Conservation (phyloP, 2,888 invertebrate species). For the Atrina japonica region DNA sequence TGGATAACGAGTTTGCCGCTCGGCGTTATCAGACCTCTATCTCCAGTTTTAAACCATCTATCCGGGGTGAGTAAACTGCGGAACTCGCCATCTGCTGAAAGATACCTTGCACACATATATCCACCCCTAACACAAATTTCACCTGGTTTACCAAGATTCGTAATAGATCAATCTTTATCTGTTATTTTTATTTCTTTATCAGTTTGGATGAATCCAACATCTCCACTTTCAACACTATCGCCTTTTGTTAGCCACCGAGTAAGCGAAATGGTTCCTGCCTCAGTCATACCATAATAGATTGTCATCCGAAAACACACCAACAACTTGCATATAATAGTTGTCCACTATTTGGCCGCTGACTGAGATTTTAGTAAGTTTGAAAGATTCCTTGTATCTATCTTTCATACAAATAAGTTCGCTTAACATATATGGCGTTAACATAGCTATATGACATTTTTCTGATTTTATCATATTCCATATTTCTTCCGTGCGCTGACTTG, state of each 20-base stretch:
- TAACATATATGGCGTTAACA: slow-evolving; percentile 18
- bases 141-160: not conserved
- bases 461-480: slow-evolving; percentile 24
- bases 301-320: slow-evolving; percentile 1
- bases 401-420: slow-evolving; percentile 14
- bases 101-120: slow-evolving; percentile 10
- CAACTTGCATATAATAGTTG: slow-evolving; percentile 11
- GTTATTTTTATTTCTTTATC: slow-evolving; percentile 25
- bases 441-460: slow-evolving; percentile 21
- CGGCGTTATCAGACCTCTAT: slow-evolving; percentile 9
- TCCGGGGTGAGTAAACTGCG: slow-evolving; percentile 5
- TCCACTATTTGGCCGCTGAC: slow-evolving; percentile 32
- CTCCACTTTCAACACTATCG: slow-evolving; percentile 12
- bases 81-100: not conserved
- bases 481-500: not conserved
- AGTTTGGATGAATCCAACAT: slow-evolving; percentile 12
- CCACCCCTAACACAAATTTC: too few relatives aligned
- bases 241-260: not conserved
- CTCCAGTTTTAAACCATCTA: slow-evolving; percentile 31
- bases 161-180: slow-evolving; percentile 1
- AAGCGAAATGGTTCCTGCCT: slow-evolving; percentile 6
- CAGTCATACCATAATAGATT: slow-evolving; percentile 24
- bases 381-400: slow-evolving; percentile 17
- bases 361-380: not conserved
- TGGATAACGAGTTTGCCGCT: slow-evolving; percentile 8